These are phyloP conservation scores for Himalopsyche anomala DNA, from an alignment of 2,888 invertebrate species.

Conservation along the genomic window DNA sequence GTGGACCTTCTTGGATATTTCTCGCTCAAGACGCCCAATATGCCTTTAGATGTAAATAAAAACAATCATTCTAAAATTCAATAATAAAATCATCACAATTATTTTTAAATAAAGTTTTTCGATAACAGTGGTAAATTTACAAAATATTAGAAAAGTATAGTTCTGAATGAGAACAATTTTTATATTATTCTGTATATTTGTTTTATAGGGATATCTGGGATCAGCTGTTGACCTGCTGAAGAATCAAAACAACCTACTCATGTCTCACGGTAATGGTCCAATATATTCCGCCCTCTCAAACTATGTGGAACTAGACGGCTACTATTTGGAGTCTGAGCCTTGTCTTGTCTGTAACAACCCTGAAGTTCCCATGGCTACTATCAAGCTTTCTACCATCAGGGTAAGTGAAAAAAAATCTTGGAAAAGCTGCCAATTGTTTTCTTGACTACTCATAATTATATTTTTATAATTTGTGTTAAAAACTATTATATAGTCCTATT, in stretches of 20 bases:
- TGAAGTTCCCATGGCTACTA: conserved; percentile 92
- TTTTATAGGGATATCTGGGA: conserved; percentile 85
- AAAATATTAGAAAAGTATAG: too few relatives aligned
- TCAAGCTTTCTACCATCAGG: conserved; percentile 95
- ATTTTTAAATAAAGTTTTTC: too few relatives aligned
- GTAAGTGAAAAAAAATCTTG: conserved; percentile 70
- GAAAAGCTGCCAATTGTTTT: conserved; percentile 65
- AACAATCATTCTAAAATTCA: neutral
- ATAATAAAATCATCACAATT: too few relatives aligned
- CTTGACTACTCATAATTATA: neutral
- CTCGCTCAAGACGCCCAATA: conserved; percentile 85
- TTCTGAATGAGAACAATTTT: too few relatives aligned
- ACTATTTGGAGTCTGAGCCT: conserved; percentile 97
- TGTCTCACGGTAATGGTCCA: conserved; percentile 95
- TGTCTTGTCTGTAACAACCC: conserved; percentile 99
- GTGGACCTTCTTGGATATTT: conserved; percentile 97
- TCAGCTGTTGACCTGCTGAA: conserved; percentile 90
- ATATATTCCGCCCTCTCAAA: conserved; percentile 94
- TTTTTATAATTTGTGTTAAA: too few relatives aligned
- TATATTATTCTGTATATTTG: conserved; percentile 46
- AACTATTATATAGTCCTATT: too few relatives aligned
- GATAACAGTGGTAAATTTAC: too few relatives aligned
- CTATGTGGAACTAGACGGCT: conserved; percentile 97
- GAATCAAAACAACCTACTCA: conserved; percentile 91
- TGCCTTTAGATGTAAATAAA: conserved; percentile 56